Base-by-base conservation (phyloP, 1,140 invertebrate species). In the Ooceraea biroi region DNA sequence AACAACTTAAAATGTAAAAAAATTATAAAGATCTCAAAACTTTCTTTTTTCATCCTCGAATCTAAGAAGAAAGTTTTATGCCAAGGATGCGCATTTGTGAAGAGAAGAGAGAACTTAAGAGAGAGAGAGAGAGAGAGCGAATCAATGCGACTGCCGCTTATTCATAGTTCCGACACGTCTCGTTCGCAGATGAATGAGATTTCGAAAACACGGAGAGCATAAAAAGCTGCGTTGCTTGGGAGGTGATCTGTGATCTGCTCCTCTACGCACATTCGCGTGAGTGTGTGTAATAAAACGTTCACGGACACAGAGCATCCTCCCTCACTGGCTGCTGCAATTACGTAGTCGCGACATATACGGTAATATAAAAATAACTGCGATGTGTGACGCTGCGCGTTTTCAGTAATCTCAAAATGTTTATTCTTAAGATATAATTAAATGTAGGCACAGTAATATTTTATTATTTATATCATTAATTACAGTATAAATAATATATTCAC, bases 121-220 rank as follows among this genome's bases (percentile, higher is more conserved):
- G 66, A 63, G 57, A 57, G 63, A 63, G 66, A 22, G 68, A 60
- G 46, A 46, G 61, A 55, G 60, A 68, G 1, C 17, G 65, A 63
- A 68, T 27, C 73, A 68, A 88, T 85, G 36, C 36, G 76, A 73
- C 19, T 36, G 63, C 69, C 52, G 46, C 50, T 88, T 55, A 85
- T 88, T 88, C 48, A 22, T 68, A 74, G 52, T 85, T 72, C 41
- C 52, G 48, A 25, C 84, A 57, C 84, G 87, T 88, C 14, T 11
- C 73, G 30, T 83, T 88, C 72, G 66, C 78, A 85, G 87, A 88
- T 88, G 86, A 88, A 88, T 85, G 84, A 88, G 78, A 85, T 86
- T 88, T 88, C 68, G 87, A 77, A 83, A 85, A 88, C 86, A 88
- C 84, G 78, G 83, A 71, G 61, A 78, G 87, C 86, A 88, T 88